Evolutionary conservation across 30 jellyfish, hydroid and myxozoan species (phyloP).

Genomic region (Chironex yamaguchii): DNA sequence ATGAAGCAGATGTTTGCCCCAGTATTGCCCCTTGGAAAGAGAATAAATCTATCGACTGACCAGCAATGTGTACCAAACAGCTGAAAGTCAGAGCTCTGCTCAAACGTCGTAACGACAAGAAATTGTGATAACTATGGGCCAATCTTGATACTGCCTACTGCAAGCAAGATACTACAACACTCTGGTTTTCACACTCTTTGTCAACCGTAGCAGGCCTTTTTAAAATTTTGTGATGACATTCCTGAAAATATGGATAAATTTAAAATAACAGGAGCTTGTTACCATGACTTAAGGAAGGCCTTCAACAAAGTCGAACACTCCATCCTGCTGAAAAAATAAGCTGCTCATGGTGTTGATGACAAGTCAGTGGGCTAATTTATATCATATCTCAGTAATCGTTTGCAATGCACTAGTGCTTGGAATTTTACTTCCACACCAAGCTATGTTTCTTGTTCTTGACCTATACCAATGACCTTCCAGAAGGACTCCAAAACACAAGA

Average conservation of each 20-base stretch:
- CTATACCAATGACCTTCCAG: neutral
- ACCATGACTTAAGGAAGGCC: slow-evolving; percentile 27
- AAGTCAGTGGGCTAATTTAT: neutral
- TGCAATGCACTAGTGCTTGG: neutral
- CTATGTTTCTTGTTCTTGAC: neutral
- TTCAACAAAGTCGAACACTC: slow-evolving; percentile 8
- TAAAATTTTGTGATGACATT: slow-evolving; percentile 25
- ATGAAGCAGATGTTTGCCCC: slow-evolving; percentile 39
- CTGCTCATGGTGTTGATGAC: slow-evolving; percentile 38
- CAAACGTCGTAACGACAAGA: slow-evolving; percentile 37
- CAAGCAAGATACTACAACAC: slow-evolving; percentile 9
- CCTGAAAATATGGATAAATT: slow-evolving; percentile 7
- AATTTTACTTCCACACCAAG: neutral
- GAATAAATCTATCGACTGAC: slow-evolving; percentile 38
- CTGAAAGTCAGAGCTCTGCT: slow-evolving; percentile 48
- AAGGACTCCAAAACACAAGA: neutral
- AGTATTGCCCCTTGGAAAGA: slow-evolving; percentile 35
- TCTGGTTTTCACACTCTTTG: neutral
- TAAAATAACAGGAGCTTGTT: slow-evolving; percentile 39
- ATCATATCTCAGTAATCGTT: neutral
- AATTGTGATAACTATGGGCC: slow-evolving; percentile 46
- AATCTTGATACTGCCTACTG: slow-evolving; percentile 36
- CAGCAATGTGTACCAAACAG: slow-evolving; percentile 57
- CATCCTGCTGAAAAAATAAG: slow-evolving; percentile 2
- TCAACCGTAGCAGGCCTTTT: neutral